Evolutionary conservation across 1,140 invertebrate genomes (phyloP).

Genomic region (Ostrea edulis): DNA sequence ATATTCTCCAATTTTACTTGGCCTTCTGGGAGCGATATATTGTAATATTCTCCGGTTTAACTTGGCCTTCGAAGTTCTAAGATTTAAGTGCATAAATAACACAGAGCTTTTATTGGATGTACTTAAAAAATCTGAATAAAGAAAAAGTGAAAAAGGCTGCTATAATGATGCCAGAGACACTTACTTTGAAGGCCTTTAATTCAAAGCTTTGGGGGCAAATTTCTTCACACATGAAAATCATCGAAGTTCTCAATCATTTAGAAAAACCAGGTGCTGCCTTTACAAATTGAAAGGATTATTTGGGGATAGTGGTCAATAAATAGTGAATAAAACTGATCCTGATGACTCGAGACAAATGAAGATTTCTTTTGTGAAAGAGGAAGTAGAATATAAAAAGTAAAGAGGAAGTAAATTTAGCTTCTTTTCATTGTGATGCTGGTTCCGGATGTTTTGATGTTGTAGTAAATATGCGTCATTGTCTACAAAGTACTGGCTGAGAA

Average conservation of each 20-base stretch:
- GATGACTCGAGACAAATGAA: not conserved
- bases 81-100: conserved; percentile 8
- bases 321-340: not conserved
- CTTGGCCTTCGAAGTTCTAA: not conserved
- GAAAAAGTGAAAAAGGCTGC: not conserved
- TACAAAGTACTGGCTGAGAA: no score
- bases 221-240: conserved; percentile 32
- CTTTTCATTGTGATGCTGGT: not conserved
- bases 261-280: not conserved
- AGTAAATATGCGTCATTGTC: not conserved
- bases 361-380: conserved; percentile 13
- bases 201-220: not conserved
- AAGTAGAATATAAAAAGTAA: not conserved
- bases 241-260: conserved; percentile 6
- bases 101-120: not conserved
- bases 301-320: not conserved
- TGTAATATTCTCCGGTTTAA: not conserved
- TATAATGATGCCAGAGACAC: not conserved
- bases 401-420: not conserved
- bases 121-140: not conserved
- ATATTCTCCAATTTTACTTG: no score
- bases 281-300: not conserved
- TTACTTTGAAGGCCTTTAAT: not conserved
- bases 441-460: not conserved
- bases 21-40: not conserved